Evolutionary conservation across 1,140 invertebrate species (phyloP).

Genomic region (Antheraea pernyi): DNA sequence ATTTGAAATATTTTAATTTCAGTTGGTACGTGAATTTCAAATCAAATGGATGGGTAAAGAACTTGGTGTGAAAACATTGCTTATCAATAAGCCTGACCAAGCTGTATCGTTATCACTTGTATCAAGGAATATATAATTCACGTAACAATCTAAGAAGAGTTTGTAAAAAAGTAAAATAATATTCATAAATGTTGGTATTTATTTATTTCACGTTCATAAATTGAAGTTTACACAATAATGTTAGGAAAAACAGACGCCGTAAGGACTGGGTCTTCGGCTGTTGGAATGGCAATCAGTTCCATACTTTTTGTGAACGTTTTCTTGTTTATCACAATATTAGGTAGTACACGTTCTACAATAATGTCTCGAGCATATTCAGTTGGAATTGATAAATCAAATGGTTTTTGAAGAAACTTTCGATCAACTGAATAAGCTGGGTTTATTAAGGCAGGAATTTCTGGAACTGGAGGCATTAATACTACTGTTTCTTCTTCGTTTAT

Average conservation of each 20-base stretch:
- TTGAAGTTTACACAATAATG: no score
- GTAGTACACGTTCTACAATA: slow-evolving; percentile 33
- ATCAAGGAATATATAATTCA: slow-evolving; percentile 36
- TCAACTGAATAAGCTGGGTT: background rate
- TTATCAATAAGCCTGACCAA: slow-evolving; percentile 90
- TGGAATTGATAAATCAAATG: slow-evolving; percentile 11
- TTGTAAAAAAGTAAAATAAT: background rate
- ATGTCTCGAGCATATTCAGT: slow-evolving; percentile 30
- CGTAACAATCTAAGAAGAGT: background rate
- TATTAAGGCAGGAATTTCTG: slow-evolving; percentile 8
- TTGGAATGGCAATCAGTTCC: slow-evolving; percentile 9
- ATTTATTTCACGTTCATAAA: background rate
- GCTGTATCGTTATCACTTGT: slow-evolving; percentile 83
- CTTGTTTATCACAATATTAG: slow-evolving; percentile 22
- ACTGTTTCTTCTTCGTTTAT: slow-evolving; percentile 8
- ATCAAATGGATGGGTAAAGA: slow-evolving; percentile 84
- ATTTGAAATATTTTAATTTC: slow-evolving; percentile 37
- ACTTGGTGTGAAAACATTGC: slow-evolving; percentile 83
- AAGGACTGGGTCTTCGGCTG: slow-evolving; percentile 7
- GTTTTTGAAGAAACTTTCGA: background rate
- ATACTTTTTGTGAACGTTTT: slow-evolving; percentile 12
- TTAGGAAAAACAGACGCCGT: background rate
- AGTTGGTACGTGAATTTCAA: slow-evolving; percentile 85
- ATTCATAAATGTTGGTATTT: background rate
- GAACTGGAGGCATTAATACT: slow-evolving; percentile 6